Percentiles rank a stretch among this genome's conserved stretches.
phyloP scores from a whole-genome alignment of 2,888 invertebrate species.

The Ernsta delagoae region DNA sequence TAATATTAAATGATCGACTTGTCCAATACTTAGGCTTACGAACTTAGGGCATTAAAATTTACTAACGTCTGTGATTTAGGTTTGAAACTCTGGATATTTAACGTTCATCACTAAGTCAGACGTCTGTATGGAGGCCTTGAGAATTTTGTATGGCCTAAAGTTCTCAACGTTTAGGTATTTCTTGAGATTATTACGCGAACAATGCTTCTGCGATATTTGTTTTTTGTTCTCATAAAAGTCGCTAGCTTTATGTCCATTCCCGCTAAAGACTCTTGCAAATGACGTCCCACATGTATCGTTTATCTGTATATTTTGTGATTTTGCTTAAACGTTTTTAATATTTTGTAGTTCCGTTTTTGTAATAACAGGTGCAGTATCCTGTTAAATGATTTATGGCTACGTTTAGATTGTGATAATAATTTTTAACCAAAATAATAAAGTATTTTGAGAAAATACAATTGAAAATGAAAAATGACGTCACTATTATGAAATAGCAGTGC shows the following conservation, averaged over 20 bases:
- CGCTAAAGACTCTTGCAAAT: background rate
- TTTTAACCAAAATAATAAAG: too few species aligned
- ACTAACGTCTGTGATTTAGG: constrained; percentile 35
- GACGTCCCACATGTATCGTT: background rate
- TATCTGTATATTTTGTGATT: background rate
- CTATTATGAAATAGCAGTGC: too few species aligned
- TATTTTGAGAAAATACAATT: too few species aligned
- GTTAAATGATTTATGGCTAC: too few species aligned
- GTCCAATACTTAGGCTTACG: constrained; percentile 16
- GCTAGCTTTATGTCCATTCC: constrained; percentile 3
- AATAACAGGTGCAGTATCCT: too few species aligned
- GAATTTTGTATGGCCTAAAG: constrained; percentile 34
- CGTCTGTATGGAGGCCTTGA: constrained; percentile 31
- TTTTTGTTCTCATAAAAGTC: constrained; percentile 40
- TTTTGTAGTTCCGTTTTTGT: background rate
- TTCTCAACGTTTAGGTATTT: constrained; percentile 22
- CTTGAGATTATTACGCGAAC: constrained; percentile 25
- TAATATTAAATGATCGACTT: background rate
- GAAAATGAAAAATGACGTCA: too few species aligned
- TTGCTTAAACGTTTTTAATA: background rate
- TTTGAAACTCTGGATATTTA: constrained; percentile 30
- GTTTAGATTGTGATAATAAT: too few species aligned
- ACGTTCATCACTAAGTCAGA: constrained; percentile 36
- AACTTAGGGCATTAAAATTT: constrained; percentile 34
- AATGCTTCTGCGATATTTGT: constrained; percentile 28